Base-by-base conservation (phyloP, 1,140 invertebrate species). In the Drosophila orena region DNA sequence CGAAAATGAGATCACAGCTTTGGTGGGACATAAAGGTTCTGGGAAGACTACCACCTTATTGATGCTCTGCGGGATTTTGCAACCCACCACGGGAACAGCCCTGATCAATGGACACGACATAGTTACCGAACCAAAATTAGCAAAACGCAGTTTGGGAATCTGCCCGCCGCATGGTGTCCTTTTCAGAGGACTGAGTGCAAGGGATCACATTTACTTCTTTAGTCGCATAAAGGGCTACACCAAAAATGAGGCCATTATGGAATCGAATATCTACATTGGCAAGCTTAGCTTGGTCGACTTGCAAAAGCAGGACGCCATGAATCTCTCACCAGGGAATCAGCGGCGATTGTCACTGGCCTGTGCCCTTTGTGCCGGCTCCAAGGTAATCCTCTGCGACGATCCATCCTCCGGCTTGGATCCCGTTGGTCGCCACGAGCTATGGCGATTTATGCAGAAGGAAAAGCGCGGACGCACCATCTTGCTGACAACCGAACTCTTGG, bases 401-500 rank as follows among this genome's bases (percentile, higher is more conserved):
- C 98, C 98, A 42, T 98, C 97, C 1, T 96, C 97, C 8, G 98
- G 98, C 43, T 96, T 99, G 94, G 98, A 99, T 94, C 97, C 98
- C 3, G 95, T 96, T 77, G 97, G 97, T 0, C 94, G 98, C 60
- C 93, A 98, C 65, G 95, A 95, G 47, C 95, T 98, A 3, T 99
- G 98, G 98, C 96, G 98, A 90, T 91, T 98, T 35, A 92, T 98
- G 30, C 91, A 94, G 75, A 80, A 80, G 40, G 94, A 95, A 73
- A 94, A 94, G 68, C 79, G 79, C 17, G 92, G 92, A 0, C 92
- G 94, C 46, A 98, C 97, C 6, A 95, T 99, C 60, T 92, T 99
- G 2, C 93, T 99, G 38, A 97, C 97, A n/a, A 99, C 98, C 12
- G 98, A 99, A 93, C 98, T 97, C 92, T 98, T 99, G 97, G 98